Conservation (phyloP, 92 coral and sea anemone species). For the Nematostella vectensis region DNA sequence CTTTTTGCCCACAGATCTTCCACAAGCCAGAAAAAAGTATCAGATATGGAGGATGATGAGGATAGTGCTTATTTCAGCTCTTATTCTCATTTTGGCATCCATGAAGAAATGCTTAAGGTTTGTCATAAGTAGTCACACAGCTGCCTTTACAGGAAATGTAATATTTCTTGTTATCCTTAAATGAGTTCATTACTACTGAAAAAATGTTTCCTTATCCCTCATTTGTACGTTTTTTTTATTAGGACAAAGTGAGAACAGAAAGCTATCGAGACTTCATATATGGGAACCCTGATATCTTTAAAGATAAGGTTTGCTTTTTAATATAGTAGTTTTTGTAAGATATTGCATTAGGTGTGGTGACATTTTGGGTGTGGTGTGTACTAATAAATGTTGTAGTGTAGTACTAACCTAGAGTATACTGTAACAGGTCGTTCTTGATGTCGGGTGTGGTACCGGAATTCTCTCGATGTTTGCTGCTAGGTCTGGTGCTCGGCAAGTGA, state of each 20-base stretch:
- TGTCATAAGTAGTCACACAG: no score
- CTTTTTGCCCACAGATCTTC: no score
- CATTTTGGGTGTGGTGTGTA: no score
- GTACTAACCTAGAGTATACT: no score
- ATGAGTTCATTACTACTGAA: no score
- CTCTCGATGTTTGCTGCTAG: conserved; percentile 96
- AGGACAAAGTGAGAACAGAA: conserved; percentile 90
- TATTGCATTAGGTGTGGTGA: no score
- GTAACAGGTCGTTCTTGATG: conserved; percentile 81
- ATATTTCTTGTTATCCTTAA: no score
- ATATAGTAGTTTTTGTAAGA: no score
- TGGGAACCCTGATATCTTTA: conserved; percentile 61
- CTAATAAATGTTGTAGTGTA: no score
- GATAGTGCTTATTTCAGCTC: conserved; percentile 81
- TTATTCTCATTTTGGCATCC: conserved; percentile 88
- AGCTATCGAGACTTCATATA: conserved; percentile 81
- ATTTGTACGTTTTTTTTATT: no score
- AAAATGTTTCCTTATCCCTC: neutral
- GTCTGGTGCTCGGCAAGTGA: conserved; percentile 88
- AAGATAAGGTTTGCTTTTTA: conserved; percentile 66
- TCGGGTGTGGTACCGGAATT: conserved; percentile 98
- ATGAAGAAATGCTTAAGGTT: conserved; percentile 97
- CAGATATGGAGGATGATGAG: conserved; percentile 48
- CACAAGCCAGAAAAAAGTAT: no score
- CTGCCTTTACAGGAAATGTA: no score